Conservation (phyloP, 2,113 vertebrate genomes). For the Oncorhynchus kisutch region DNA sequence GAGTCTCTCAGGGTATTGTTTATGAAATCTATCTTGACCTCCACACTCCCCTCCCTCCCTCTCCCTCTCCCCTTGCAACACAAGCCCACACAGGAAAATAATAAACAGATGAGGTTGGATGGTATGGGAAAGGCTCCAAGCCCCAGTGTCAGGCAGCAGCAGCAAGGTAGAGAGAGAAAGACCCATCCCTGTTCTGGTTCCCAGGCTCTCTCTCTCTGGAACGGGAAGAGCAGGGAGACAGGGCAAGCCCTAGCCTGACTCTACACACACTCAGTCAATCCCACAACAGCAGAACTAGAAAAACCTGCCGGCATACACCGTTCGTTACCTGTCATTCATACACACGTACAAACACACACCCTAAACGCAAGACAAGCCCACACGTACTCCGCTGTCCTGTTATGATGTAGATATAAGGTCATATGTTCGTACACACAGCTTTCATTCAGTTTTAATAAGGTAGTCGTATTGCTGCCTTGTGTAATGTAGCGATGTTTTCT, state of each 20-base stretch:
- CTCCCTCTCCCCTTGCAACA: conserved; percentile 43
- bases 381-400: conserved; percentile 41
- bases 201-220: conserved; percentile 57
- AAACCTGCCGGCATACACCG: conserved; percentile 69
- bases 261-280: conserved; percentile 13
- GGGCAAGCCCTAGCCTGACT: conserved; percentile 68
- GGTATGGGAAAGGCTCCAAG: conserved; percentile 70
- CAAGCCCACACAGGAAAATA: conserved; percentile 76
- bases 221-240: conserved; percentile 56
- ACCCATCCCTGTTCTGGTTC: conserved; percentile 60
- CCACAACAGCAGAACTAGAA: conserved; percentile 65
- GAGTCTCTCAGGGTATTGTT: conserved; percentile 42
- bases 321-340: conserved; percentile 69
- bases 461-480: conserved; percentile 6
- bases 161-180: conserved; percentile 18
- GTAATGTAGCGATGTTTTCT: conserved; percentile 2
- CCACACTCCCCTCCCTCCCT: conserved; percentile 6
- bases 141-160: conserved; percentile 6
- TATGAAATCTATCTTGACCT: conserved; percentile 60
- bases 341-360: conserved; percentile 18
- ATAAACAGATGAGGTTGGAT: conserved; percentile 74
- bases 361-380: neutral
- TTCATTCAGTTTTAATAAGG: neutral
- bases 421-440: conserved; percentile 10
- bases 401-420: neutral